Percentiles rank a stretch among this genome's conserved stretches.
These are phyloP conservation scores for Macaria liturata DNA, from an alignment of 2,888 invertebrate genomes.

Conservation along the genomic window DNA sequence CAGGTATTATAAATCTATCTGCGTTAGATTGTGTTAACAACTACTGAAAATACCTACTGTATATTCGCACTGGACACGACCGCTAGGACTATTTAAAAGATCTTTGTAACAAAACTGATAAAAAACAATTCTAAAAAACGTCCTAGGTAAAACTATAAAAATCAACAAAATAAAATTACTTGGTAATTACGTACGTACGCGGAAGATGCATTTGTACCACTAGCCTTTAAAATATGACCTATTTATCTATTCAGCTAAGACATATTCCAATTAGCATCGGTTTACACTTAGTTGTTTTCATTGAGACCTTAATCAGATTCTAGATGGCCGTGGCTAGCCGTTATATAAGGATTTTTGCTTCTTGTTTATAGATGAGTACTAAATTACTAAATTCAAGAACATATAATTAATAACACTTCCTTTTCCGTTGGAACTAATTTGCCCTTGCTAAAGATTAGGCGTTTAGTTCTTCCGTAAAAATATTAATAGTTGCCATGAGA, in stretches of 20 bases:
- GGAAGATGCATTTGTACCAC: slow-evolving; percentile 5
- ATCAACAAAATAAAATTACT: no score
- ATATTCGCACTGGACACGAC: no score
- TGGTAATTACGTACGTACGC: background rate
- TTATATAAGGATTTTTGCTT: slow-evolving; percentile 11
- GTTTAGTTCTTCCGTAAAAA: no score
- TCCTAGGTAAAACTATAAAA: no score
- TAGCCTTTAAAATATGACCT: slow-evolving; percentile 12
- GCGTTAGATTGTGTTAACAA: no score
- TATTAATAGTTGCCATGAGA: no score
- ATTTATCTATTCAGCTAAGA: slow-evolving; percentile 12
- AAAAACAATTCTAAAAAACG: no score
- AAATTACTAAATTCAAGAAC: background rate
- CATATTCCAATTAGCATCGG: slow-evolving; percentile 6
- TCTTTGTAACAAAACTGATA: no score
- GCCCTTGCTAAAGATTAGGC: background rate
- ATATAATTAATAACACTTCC: slow-evolving; percentile 3
- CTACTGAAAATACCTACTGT: no score
- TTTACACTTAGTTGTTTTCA: slow-evolving; percentile 14
- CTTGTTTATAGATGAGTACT: background rate
- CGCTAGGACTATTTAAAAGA: no score
- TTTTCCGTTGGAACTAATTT: slow-evolving; percentile 6
- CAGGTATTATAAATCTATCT: no score
- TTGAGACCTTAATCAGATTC: slow-evolving; percentile 16
- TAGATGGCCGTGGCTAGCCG: slow-evolving; percentile 20